Percentiles rank a stretch among this genome's conserved stretches.
Evolutionary conservation across 2,113 vertebrate genomes (phyloP).

Genomic region (Salvator merianae): DNA sequence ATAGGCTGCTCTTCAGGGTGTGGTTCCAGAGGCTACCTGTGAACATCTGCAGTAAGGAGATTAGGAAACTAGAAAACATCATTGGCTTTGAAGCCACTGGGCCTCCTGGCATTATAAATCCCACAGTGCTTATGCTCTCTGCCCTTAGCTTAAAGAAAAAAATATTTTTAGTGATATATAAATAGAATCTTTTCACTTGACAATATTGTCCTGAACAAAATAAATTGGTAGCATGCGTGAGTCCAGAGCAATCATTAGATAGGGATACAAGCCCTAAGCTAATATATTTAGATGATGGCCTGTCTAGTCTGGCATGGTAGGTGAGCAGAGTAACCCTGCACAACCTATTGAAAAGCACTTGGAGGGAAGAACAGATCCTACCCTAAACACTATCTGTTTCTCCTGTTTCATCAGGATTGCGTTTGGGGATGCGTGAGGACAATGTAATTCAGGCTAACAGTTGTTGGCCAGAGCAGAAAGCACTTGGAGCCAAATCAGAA

Average conservation of each 20-base stretch:
- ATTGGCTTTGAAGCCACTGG: not conserved
- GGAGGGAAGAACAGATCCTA: not conserved
- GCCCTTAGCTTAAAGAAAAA: not conserved
- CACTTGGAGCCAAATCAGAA: not conserved
- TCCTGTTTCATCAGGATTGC: not conserved
- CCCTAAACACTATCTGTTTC: not conserved
- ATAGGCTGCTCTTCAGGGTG: no score
- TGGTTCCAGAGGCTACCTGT: no score
- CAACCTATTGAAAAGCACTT: not conserved
- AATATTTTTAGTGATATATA: not conserved
- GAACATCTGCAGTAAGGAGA: not conserved
- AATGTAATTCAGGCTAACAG: not conserved
- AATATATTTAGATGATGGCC: no score
- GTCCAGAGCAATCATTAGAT: not conserved
- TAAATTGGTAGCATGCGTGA: not conserved
- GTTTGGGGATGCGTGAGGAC: not conserved
- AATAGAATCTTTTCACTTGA: not conserved
- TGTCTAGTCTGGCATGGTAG: no score
- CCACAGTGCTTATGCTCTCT: no score
- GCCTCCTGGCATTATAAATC: not conserved
- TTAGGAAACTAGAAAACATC: not conserved
- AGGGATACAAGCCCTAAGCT: no score
- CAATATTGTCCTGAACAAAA: not conserved
- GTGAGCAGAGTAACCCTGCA: no score
- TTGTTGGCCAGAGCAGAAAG: not conserved